Conservation (phyloP, 1,140 invertebrate genomes). For the Diprion similis region DNA sequence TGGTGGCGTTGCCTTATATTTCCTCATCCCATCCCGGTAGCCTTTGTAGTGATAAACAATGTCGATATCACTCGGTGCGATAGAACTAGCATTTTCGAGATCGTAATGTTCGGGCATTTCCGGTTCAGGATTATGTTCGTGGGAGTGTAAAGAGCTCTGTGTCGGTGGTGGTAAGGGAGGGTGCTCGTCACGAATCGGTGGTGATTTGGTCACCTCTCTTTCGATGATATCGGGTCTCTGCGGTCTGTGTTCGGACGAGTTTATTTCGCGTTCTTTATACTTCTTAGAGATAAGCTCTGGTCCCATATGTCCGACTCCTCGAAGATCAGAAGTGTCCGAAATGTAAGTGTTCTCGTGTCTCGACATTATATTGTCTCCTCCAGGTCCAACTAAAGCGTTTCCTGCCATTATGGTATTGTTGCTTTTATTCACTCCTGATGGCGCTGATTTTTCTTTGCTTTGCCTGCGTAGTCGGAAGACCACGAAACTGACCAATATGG, state of each 20-base stretch:
- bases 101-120: slow-evolving; percentile 96
- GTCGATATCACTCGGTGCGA: slow-evolving; percentile 96
- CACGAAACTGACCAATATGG: slow-evolving; percentile 87
- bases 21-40: slow-evolving; percentile 83
- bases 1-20: slow-evolving; percentile 84
- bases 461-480: slow-evolving; percentile 86
- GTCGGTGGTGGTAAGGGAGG: slow-evolving; percentile 71
- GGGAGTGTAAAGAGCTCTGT: slow-evolving; percentile 69
- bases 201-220: slow-evolving; percentile 84
- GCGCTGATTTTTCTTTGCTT: slow-evolving; percentile 77
- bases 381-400: slow-evolving; percentile 43
- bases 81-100: slow-evolving; percentile 95
- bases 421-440: slow-evolving; percentile 50
- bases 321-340: slow-evolving; percentile 52
- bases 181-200: slow-evolving; percentile 78
- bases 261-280: slow-evolving; percentile 85
- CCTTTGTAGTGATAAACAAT: slow-evolving; percentile 97
- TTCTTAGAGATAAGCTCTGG: slow-evolving; percentile 85
- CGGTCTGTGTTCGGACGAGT: slow-evolving; percentile 70
- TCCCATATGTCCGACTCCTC: slow-evolving; percentile 74
- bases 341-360: slow-evolving; percentile 60
- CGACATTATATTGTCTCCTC: slow-evolving; percentile 50
- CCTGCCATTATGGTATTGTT: slow-evolving; percentile 54
- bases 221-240: slow-evolving; percentile 93
- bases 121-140: slow-evolving; percentile 71